A percentile compares a stretch with the other conserved stretches of the same genome.
Evolutionary conservation across 2,113 vertebrate species (phyloP).

Genomic region (rat (Rattus norvegicus)): GRCr8 NC_086039.1:121350001-121350500

Average conservation of each 20-base stretch:
- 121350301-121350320: background rate
- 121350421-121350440: too few species aligned
- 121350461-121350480: background rate
- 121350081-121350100: slow-evolving; percentile 37
- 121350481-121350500: background rate
- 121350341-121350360: background rate
- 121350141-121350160: background rate
- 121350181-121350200: background rate
- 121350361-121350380: background rate
- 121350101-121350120: slow-evolving; percentile 8
- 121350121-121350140: background rate
- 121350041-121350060: slow-evolving; percentile 59
- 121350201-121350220: background rate
- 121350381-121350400: background rate
- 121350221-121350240: background rate
- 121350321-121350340: background rate
- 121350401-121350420: background rate
- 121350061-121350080: background rate
- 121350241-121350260: background rate
- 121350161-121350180: background rate
- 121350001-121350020: background rate
- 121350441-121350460: background rate
- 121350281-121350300: too few species aligned
- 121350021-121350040: background rate
- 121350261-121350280: background rate